These are phyloP conservation scores for Calidris pugnax DNA, from an alignment of 2,113 vertebrate species.

Conservation along the genomic window DNA sequence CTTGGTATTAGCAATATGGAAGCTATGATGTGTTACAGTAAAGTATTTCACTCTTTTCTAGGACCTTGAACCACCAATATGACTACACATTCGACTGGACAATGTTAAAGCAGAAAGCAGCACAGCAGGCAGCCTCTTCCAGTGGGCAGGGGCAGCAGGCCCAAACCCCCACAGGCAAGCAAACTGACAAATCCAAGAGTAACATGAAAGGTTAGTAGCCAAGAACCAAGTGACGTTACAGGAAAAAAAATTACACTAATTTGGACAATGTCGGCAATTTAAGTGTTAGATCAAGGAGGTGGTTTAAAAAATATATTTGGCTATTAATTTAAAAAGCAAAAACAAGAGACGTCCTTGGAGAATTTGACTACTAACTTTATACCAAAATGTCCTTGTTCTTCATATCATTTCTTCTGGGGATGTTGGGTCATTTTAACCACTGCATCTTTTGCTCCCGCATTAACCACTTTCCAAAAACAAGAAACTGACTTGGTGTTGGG, in stretches of 20 bases:
- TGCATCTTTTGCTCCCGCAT: slow-evolving; percentile 84
- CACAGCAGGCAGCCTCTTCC: slow-evolving; percentile 97
- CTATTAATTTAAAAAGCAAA: slow-evolving; percentile 82
- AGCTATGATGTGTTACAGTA: not conserved
- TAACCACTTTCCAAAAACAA: slow-evolving; percentile 85
- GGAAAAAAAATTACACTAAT: slow-evolving; percentile 79
- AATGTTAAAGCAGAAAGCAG: slow-evolving; percentile 99
- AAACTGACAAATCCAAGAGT: slow-evolving; percentile 99
- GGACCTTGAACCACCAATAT: slow-evolving; percentile 99
- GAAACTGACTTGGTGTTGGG: slow-evolving; percentile 80
- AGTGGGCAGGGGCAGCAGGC: slow-evolving; percentile 99
- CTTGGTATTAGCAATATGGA: not conserved
- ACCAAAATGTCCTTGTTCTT: slow-evolving; percentile 88
- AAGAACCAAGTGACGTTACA: slow-evolving; percentile 98
- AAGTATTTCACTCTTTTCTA: slow-evolving; percentile 56
- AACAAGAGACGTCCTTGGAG: slow-evolving; percentile 98
- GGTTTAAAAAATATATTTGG: slow-evolving; percentile 86
- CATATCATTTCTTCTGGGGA: slow-evolving; percentile 86
- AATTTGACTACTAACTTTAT: slow-evolving; percentile 99
- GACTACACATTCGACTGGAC: slow-evolving; percentile 99
- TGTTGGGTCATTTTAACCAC: slow-evolving; percentile 87
- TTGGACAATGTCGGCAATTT: slow-evolving; percentile 80
- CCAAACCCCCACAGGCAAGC: slow-evolving; percentile 99
- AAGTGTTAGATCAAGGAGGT: slow-evolving; percentile 87
- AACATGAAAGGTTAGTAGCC: slow-evolving; percentile 99